Conservation (phyloP, 2,888 invertebrate species). For the Rhamnusium bicolor region DNA sequence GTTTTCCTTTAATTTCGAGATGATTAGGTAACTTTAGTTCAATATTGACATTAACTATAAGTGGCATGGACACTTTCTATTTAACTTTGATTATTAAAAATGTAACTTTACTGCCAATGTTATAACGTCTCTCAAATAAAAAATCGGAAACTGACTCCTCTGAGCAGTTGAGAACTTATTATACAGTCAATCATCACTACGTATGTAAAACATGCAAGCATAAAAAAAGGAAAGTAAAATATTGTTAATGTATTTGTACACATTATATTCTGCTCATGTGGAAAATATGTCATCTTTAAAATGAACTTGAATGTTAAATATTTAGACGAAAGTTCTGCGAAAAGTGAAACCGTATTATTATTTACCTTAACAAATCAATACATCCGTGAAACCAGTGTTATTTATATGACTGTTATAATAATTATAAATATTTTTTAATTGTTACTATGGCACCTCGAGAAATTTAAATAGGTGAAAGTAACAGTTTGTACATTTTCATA, state of each 20-base stretch:
- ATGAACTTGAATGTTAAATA: constrained; percentile 17
- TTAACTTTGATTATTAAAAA: too few relatives aligned
- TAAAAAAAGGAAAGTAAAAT: constrained; percentile 26
- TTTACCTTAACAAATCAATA: constrained; percentile 10
- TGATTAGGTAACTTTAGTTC: too few relatives aligned
- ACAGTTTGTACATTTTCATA: background rate
- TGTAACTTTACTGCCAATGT: too few relatives aligned
- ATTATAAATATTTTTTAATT: background rate
- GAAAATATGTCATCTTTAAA: constrained; percentile 21
- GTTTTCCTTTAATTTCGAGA: too few relatives aligned
- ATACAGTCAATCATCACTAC: background rate
- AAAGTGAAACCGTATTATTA: constrained; percentile 27
- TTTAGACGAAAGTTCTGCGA: constrained; percentile 25
- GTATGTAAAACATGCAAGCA: background rate
- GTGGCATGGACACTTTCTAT: too few relatives aligned
- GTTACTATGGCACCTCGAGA: background rate
- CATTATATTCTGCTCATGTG: background rate
- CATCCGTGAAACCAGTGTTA: background rate
- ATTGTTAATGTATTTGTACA: background rate
- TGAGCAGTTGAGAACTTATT: too few relatives aligned
- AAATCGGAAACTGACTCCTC: too few relatives aligned
- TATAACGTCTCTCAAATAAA: too few relatives aligned
- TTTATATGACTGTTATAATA: background rate
- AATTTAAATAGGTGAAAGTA: background rate
- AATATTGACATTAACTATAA: too few relatives aligned